phyloP scores from a whole-genome alignment of 2,797 vertebrate species.

The Echeneis naucrates region DNA sequence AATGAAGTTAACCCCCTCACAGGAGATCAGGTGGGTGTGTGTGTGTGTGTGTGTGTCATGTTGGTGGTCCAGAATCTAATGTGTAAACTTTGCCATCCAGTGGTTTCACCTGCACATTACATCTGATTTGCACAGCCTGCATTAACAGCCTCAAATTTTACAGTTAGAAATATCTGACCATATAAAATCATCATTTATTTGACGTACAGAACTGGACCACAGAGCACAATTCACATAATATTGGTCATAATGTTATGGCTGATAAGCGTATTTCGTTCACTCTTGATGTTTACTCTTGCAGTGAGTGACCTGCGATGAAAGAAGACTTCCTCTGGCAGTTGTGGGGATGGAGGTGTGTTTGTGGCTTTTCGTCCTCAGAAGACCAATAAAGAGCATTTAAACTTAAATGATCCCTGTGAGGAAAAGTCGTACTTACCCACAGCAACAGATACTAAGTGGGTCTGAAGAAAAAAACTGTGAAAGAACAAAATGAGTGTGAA shows the following conservation, averaged over 20 bases:
- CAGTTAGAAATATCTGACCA: too few relatives aligned
- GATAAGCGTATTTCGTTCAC: not conserved
- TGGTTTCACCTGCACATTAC: conserved; percentile 35
- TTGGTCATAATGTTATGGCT: too few relatives aligned
- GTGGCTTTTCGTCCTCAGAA: not conserved
- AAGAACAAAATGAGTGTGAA: not conserved
- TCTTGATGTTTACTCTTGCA: not conserved
- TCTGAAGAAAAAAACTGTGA: not conserved
- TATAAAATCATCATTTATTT: too few relatives aligned
- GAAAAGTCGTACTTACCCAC: not conserved
- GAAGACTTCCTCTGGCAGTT: not conserved
- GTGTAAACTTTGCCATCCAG: conserved; percentile 37
- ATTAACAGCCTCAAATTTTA: too few relatives aligned
- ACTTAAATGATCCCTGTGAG: conserved; percentile 4
- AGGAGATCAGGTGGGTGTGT: not conserved
- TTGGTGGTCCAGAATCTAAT: not conserved
- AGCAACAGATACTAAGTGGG: not conserved
- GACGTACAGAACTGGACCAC: too few relatives aligned
- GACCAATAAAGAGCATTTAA: not conserved
- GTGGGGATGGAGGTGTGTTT: not conserved
- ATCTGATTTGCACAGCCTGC: not conserved
- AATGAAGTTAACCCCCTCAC: not conserved
- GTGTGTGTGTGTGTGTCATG: not conserved
- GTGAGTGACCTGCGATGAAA: not conserved
- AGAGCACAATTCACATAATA: too few relatives aligned